Base-by-base conservation (phyloP, 2,888 invertebrate genomes). In the Nomada flava region DNA sequence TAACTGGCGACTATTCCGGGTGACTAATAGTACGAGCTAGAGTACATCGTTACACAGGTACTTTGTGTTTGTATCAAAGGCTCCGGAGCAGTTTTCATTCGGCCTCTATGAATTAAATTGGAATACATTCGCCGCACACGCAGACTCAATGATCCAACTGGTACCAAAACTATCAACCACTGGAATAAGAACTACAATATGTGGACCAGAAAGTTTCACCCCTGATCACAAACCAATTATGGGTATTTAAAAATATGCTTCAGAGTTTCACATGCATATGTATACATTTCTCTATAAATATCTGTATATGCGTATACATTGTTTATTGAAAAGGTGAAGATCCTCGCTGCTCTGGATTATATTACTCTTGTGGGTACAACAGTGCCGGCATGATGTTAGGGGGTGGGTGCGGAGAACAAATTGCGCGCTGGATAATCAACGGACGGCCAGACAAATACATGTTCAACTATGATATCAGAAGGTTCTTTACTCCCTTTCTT, bases 311-410 rank as follows among this genome's bases (percentile, higher is more conserved):
- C 36, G 36, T 36, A 36, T 36, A 7, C 77, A 57, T 3, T 26
- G 71, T 55, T 76, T 44, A 68, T 83, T 72, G 23, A 9, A 78
- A 55, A 94, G 94, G 94, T 42, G 94, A 94, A 84, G 94, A 94
- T 86, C 94, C 94, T 9, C 90, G 93, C 23, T 92, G 93, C 76
- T 82, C 87, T 94, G 98, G 98, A 18, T 94, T 98, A 42, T 98
- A 96, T 92, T 97, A 98, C 92, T 97, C 96, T 83, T 97, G 97
- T 91, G 98, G 97, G 0, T 98, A 97, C 94, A 98, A 98, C 92
- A 98, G 98, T 1, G 96, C 97, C 0, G 98, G 98, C 0, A 97
- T 98, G 96, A 98, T 98, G 97, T 95, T 98, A 88, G 97, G 98
- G 15, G 98, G 97, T 11, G 98, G 98, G 0, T 97, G 97, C 87